A percentile compares a stretch with the other conserved stretches of the same genome.
phyloP scores from a whole-genome alignment of 2,888 invertebrate species.

The Lasiommata megera region DNA sequence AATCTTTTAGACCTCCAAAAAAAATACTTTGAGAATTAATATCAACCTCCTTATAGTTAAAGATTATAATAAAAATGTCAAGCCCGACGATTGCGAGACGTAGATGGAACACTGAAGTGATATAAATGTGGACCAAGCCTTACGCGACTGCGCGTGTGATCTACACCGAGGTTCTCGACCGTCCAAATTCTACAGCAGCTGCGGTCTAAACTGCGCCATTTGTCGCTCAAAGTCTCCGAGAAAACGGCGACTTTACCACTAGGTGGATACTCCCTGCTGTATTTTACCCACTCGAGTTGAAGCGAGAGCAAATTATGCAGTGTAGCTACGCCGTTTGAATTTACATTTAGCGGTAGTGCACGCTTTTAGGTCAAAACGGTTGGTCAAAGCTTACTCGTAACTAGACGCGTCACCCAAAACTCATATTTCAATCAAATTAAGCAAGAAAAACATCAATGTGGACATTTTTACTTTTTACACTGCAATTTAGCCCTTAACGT shows the following conservation, averaged over 20 bases:
- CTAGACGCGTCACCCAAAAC: not conserved
- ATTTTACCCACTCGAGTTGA: not conserved
- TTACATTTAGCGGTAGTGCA: not conserved
- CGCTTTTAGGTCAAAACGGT: not conserved
- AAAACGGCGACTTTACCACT: slow-evolving; percentile 8
- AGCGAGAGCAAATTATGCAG: not conserved
- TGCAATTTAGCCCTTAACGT: no score
- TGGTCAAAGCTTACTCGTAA: not conserved
- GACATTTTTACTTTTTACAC: no score
- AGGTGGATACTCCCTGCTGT: slow-evolving; percentile 1
- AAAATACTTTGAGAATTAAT: no score
- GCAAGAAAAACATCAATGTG: not conserved
- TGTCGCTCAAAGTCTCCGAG: slow-evolving; percentile 5
- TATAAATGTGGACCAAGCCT: not conserved
- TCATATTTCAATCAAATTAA: not conserved
- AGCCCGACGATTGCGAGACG: no score
- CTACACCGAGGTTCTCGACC: not conserved
- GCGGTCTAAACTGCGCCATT: slow-evolving; percentile 3
- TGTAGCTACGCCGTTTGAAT: not conserved
- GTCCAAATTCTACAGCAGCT: not conserved
- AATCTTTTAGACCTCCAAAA: no score
- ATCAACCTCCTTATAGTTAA: no score
- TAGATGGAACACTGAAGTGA: not conserved
- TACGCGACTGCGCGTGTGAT: not conserved
- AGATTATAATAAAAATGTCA: no score